Percentiles rank a stretch among this genome's conserved stretches.
phyloP scores from a whole-genome alignment of 2,797 vertebrate genomes.

The Sitta carolinensis region DNA sequence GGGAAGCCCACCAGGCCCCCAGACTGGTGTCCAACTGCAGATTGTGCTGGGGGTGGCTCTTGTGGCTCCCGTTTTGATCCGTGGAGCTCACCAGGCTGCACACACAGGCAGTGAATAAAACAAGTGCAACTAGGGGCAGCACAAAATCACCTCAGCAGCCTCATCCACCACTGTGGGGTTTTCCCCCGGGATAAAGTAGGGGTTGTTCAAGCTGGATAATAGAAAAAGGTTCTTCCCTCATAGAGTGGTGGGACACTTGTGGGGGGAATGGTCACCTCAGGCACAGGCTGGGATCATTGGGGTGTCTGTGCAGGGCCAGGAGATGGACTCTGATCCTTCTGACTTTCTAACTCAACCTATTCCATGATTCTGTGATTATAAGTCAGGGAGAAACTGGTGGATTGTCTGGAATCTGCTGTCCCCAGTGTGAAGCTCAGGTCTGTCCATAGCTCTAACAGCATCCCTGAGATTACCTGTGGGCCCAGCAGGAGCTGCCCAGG shows the following conservation, averaged over 20 bases:
- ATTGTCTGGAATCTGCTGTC: not conserved
- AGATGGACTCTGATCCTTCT: not conserved
- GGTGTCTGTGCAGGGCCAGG: not conserved
- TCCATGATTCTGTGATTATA: too few relatives aligned
- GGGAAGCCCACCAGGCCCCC: rapidly evolving
- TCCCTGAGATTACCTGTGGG: not conserved
- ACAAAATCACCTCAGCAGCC: not conserved
- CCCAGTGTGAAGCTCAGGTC: not conserved
- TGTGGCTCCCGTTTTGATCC: not conserved
- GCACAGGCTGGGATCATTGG: not conserved
- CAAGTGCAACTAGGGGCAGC: not conserved
- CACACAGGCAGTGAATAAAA: not conserved
- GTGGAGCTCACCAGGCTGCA: not conserved
- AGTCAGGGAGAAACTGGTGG: not conserved
- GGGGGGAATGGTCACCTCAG: not conserved
- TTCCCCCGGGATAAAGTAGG: not conserved
- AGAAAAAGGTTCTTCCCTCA: not conserved
- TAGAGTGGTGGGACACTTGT: not conserved
- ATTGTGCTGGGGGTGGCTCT: not conserved
- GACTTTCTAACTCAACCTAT: not conserved
- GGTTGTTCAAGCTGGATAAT: not conserved
- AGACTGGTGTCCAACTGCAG: rapidly evolving
- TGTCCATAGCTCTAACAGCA: rapidly evolving
- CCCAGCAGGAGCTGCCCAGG: not conserved
- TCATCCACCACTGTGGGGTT: not conserved